Evolutionary conservation across 2,797 vertebrate species (phyloP).

Genomic region (Micropoecilia bifurca): DNA sequence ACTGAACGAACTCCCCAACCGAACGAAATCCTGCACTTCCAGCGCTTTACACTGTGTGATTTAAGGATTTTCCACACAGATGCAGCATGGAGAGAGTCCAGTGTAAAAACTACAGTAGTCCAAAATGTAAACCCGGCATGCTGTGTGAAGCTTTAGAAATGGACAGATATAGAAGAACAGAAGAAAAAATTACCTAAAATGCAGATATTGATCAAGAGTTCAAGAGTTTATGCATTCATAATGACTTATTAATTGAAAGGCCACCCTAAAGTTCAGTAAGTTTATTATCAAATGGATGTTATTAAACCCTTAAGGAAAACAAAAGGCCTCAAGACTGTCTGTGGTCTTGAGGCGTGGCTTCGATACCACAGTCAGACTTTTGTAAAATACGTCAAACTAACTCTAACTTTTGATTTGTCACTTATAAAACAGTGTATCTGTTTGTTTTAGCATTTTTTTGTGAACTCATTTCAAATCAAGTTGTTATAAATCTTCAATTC

Average conservation of each 20-base stretch:
- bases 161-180: neutral
- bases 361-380: neutral
- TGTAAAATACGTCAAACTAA: neutral
- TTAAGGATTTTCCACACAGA: neutral
- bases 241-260: neutral
- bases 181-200: neutral
- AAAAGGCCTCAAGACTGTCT: neutral
- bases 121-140: neutral
- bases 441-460: neutral
- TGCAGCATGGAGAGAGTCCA: neutral
- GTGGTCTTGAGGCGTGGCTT: neutral
- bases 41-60: neutral
- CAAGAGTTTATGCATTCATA: neutral
- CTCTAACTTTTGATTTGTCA: neutral
- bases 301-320: neutral
- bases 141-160: neutral
- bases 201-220: neutral
- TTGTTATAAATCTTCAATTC: neutral
- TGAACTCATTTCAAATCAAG: neutral
- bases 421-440: neutral
- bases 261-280: neutral
- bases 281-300: neutral
- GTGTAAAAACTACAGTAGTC: neutral
- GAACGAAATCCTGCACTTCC: neutral
- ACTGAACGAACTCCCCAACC: conserved; percentile 7